These are phyloP conservation scores for Ormyrus nitidulus DNA, from an alignment of 2,888 invertebrate genomes.

Conservation along the genomic window DNA sequence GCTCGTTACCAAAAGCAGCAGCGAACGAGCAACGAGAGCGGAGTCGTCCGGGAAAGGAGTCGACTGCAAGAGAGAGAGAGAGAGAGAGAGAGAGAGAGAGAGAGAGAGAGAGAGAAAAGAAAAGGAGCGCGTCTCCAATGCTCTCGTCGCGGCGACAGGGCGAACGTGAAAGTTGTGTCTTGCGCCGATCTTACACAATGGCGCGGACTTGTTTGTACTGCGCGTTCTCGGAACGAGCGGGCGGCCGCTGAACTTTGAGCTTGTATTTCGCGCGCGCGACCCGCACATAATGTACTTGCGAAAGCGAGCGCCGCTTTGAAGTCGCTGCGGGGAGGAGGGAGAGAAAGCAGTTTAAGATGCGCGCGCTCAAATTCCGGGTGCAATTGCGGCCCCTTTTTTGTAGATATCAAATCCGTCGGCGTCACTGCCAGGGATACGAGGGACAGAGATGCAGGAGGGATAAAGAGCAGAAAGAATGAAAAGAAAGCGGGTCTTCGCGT, in stretches of 20 bases:
- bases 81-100: too few species aligned
- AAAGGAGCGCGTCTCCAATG: too few species aligned
- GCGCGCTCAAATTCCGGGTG: constrained; percentile 18
- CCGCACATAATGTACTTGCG: constrained; percentile 25
- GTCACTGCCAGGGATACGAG: neutral
- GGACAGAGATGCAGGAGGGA: neutral
- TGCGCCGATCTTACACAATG: too few species aligned
- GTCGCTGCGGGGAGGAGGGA: constrained; percentile 9
- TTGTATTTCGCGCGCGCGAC: constrained; percentile 27
- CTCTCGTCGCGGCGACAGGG: too few species aligned
- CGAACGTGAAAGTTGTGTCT: too few species aligned
- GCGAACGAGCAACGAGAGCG: too few species aligned
- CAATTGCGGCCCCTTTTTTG: constrained; percentile 38
- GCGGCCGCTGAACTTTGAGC: constrained; percentile 19
- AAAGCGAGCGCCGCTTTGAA: constrained; percentile 34
- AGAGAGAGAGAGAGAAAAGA: too few species aligned
- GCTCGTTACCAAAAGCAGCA: too few species aligned
- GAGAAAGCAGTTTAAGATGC: neutral
- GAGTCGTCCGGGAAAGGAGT: too few species aligned
- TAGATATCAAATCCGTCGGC: constrained; percentile 6
- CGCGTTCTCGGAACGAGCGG: too few species aligned
- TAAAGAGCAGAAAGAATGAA: constrained; percentile 19
- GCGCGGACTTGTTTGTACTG: too few species aligned
- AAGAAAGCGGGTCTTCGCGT: constrained; percentile 32
- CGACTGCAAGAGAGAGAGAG: too few species aligned